Conservation (phyloP, 2,797 vertebrate genomes). For the Pitangus sulphuratus region DNA sequence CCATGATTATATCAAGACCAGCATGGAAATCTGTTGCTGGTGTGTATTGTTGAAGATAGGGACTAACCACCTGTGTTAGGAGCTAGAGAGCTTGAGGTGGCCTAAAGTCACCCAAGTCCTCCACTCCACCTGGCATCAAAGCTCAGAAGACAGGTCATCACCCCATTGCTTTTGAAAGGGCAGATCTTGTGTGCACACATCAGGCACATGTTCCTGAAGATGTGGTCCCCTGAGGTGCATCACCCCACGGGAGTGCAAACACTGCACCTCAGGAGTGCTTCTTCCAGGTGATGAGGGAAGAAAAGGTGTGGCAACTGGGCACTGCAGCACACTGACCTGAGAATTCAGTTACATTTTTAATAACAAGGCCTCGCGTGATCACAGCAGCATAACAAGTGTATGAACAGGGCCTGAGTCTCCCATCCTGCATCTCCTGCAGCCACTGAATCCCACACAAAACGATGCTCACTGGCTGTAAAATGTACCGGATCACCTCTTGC, state of each 20-base stretch:
- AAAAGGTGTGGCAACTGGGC: neutral
- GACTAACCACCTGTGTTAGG: rapidly evolving
- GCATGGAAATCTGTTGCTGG: neutral
- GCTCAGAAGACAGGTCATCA: neutral
- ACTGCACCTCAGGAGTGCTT: neutral
- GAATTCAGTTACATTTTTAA: neutral
- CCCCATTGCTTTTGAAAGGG: neutral
- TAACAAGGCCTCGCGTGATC: neutral
- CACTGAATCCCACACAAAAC: neutral
- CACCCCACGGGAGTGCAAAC: neutral
- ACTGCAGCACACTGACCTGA: rapidly evolving
- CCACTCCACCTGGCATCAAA: rapidly evolving
- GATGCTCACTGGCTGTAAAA: neutral
- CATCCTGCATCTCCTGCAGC: neutral
- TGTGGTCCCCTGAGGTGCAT: neutral
- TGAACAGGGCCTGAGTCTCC: neutral
- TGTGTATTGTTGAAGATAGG: neutral
- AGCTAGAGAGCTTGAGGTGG: neutral
- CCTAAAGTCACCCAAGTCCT: neutral
- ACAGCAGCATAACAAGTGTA: neutral
- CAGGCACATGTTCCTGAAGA: neutral
- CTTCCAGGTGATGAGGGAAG: neutral
- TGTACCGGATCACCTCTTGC: neutral
- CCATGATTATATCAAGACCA: neutral
- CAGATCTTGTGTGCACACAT: neutral